Evolutionary conservation across 2,113 vertebrate species (phyloP).

Genomic region (Argyrosomus japonicus): DNA sequence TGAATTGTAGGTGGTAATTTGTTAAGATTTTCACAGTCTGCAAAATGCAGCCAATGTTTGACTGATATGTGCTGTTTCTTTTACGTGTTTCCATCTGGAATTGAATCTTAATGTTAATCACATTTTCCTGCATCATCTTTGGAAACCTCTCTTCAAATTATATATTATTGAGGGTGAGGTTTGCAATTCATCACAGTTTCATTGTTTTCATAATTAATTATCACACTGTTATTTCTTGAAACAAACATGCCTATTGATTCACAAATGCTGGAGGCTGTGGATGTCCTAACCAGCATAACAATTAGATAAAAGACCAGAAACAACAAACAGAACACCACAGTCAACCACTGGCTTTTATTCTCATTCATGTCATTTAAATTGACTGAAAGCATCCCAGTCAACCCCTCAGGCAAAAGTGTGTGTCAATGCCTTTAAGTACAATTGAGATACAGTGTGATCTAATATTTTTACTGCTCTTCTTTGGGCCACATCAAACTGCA

Average conservation of each 20-base stretch:
- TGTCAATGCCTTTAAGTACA: not conserved
- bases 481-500: not conserved
- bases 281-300: not conserved
- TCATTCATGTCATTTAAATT: not conserved
- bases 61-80: not conserved
- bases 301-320: conserved; percentile 33
- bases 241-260: conserved; percentile 31
- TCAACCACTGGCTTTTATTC: conserved; percentile 21
- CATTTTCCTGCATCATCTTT: not conserved
- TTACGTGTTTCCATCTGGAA: not conserved
- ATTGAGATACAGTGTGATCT: not conserved
- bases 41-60: too few relatives aligned
- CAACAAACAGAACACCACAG: not conserved
- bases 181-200: not conserved
- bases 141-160: not conserved
- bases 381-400: not conserved
- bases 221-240: conserved; percentile 27
- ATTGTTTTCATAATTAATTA: conserved; percentile 32
- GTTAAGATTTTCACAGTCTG: not conserved
- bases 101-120: not conserved
- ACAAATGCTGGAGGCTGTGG: not conserved
- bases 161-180: not conserved
- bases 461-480: not conserved
- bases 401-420: not conserved
- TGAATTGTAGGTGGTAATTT: not conserved